A percentile compares a stretch with the other conserved stretches of the same genome.
Evolutionary conservation across 2,888 invertebrate species (phyloP).

Genomic region (Steinernema scapterisci): DNA sequence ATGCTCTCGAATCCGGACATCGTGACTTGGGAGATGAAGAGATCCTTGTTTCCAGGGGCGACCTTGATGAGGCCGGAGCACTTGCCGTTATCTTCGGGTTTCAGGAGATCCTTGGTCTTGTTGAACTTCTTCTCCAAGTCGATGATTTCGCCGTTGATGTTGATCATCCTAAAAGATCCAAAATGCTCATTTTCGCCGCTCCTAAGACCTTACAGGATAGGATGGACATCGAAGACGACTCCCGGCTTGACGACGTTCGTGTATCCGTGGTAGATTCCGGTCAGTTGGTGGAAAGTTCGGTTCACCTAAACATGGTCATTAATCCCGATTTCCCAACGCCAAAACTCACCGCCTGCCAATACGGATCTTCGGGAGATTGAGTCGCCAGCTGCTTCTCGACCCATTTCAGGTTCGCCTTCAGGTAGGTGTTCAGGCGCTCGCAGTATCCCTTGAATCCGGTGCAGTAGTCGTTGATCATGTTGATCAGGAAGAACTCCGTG

Average conservation of each 20-base stretch:
- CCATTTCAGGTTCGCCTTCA: constrained; percentile 58
- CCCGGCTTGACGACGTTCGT: constrained; percentile 36
- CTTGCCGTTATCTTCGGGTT: constrained; percentile 55
- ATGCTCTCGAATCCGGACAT: constrained; percentile 66
- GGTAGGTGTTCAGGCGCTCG: constrained; percentile 51
- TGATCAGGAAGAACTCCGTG: constrained; percentile 57
- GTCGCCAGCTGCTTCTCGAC: constrained; percentile 52
- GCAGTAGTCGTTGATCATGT: constrained; percentile 62
- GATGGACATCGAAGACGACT: constrained; percentile 59
- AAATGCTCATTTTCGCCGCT: too few species aligned
- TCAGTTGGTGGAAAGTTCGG: constrained; percentile 59
- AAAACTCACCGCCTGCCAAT: constrained; percentile 61
- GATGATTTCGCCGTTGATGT: constrained; percentile 64
- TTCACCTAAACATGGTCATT: constrained; percentile 46
- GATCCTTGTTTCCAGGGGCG: constrained; percentile 63
- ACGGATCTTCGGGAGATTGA: constrained; percentile 58
- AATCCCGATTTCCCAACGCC: constrained; percentile 28
- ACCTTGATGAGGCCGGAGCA: constrained; percentile 65
- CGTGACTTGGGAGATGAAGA: constrained; percentile 66
- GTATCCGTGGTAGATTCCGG: constrained; percentile 51
- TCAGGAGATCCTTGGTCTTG: constrained; percentile 61
- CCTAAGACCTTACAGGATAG: constrained; percentile 50
- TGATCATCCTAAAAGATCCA: constrained; percentile 54
- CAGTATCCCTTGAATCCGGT: constrained; percentile 63
- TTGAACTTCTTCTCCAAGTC: constrained; percentile 66